Evolutionary conservation across 1,140 invertebrate species (phyloP).

Genomic region (Drosophila takahashii): DNA sequence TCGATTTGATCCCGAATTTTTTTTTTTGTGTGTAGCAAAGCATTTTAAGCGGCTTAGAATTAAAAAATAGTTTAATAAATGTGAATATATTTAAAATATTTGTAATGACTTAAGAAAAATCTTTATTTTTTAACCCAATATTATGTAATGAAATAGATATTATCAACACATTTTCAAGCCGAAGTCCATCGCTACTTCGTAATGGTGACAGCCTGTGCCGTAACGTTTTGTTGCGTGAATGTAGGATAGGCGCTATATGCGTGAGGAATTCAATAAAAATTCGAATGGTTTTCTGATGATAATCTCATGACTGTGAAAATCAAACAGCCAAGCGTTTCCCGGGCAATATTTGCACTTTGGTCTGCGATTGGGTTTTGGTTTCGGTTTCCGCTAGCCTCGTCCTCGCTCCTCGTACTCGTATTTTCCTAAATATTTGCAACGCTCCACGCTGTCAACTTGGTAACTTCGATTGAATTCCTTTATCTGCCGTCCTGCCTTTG

Average conservation of each 20-base stretch:
- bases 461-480: slow-evolving; percentile 82
- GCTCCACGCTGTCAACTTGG: slow-evolving; percentile 73
- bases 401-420: neutral
- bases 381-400: slow-evolving; percentile 10
- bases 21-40: too few species aligned
- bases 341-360: slow-evolving; percentile 73
- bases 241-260: slow-evolving; percentile 45
- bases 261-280: slow-evolving; percentile 83
- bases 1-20: too few species aligned
- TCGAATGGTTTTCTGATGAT: slow-evolving; percentile 83
- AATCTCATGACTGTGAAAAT: slow-evolving; percentile 80
- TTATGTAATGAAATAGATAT: neutral
- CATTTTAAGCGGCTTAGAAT: too few species aligned
- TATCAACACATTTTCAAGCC: too few species aligned
- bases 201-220: slow-evolving; percentile 41
- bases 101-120: too few species aligned
- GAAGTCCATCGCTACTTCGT: slow-evolving; percentile 17
- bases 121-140: too few species aligned
- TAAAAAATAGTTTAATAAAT: too few species aligned
- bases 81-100: too few species aligned
- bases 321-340: slow-evolving; percentile 68
- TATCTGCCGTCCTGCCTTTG: slow-evolving; percentile 50
- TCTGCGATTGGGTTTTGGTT: slow-evolving; percentile 52
- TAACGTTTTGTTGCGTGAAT: slow-evolving; percentile 9
- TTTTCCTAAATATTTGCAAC: slow-evolving; percentile 68